Evolutionary conservation across 37 sponge, comb jelly and placozoan genomes (phyloP).

Genomic region (Beroe ovata): DNA sequence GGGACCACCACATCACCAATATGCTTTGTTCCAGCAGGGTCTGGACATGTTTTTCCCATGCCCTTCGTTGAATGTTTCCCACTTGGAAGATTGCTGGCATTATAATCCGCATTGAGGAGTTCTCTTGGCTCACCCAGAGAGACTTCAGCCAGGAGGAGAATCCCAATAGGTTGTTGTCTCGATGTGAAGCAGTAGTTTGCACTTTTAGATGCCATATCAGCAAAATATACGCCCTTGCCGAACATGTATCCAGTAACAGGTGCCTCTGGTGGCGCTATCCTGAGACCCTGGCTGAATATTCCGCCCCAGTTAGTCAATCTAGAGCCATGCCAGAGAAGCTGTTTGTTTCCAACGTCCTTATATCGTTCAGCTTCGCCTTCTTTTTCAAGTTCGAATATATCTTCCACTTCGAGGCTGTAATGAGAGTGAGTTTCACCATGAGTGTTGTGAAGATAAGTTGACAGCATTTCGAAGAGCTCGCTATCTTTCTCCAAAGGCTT

Average conservation of each 20-base stretch:
- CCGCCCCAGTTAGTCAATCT: conserved; percentile 98
- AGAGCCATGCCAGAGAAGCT: conserved; percentile 97
- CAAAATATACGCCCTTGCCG: conserved; percentile 98
- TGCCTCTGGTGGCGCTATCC: conserved; percentile 97
- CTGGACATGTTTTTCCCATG: conserved; percentile 79
- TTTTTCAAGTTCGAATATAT: conserved; percentile 77
- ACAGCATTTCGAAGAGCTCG: conserved; percentile 70
- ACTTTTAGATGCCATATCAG: conserved; percentile 96
- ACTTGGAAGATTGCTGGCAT: conserved; percentile 80
- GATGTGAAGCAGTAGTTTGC: conserved; percentile 97
- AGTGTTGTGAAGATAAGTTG: conserved; percentile 82
- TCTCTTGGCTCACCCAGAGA: conserved; percentile 83
- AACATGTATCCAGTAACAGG: conserved; percentile 99
- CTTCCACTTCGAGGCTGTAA: conserved; percentile 76
- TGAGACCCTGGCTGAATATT: conserved; percentile 90
- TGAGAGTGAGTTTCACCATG: conserved; percentile 85
- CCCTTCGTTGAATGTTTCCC: conserved; percentile 89
- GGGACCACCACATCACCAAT: conserved; percentile 78
- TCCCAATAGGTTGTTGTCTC: conserved; percentile 74
- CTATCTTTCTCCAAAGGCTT: conserved; percentile 57
- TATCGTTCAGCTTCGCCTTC: conserved; percentile 75
- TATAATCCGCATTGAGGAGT: conserved; percentile 82
- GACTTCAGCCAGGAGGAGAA: conserved; percentile 85
- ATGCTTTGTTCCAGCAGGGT: conserved; percentile 71
- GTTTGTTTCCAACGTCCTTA: conserved; percentile 87